Conservation (phyloP, 2,888 invertebrate species). For the Seira ritae region DNA sequence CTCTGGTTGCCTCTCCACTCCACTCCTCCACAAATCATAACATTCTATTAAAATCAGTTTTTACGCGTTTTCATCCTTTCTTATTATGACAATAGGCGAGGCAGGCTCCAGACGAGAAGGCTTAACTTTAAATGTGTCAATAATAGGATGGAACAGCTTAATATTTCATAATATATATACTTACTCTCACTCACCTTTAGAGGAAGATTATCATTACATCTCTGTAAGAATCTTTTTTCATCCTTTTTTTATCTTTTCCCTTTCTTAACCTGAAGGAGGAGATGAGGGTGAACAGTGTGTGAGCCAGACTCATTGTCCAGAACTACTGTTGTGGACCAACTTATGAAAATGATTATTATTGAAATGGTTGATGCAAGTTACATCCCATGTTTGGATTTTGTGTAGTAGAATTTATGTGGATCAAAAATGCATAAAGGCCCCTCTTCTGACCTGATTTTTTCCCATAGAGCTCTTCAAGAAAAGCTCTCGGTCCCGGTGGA, state of each 20-base stretch:
- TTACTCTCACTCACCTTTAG: constrained; percentile 58
- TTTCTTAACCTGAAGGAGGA: constrained; percentile 44
- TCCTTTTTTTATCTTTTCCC: constrained; percentile 28
- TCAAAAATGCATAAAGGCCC: background rate
- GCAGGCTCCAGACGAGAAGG: constrained; percentile 29
- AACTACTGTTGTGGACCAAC: constrained; percentile 49
- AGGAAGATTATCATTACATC: constrained; percentile 19
- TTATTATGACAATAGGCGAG: constrained; percentile 26
- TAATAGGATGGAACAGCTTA: constrained; percentile 66
- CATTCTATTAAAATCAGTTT: constrained; percentile 45
- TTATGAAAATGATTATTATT: constrained; percentile 43
- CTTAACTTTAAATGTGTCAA: constrained; percentile 63
- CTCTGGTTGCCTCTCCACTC: background rate
- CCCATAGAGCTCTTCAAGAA: background rate
- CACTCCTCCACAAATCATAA: constrained; percentile 3
- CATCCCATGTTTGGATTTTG: background rate
- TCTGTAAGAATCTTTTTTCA: constrained; percentile 44
- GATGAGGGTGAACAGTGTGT: constrained; percentile 31
- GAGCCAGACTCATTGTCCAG: constrained; percentile 44
- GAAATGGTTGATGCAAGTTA: background rate
- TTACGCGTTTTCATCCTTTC: constrained; percentile 41
- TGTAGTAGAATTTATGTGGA: background rate
- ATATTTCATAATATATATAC: constrained; percentile 62
- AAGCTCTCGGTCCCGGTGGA: background rate
- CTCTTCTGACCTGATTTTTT: constrained; percentile 22